These are phyloP conservation scores for Disparrhopalites patrizii DNA, from an alignment of 2,888 invertebrate species.

Conservation along the genomic window DNA sequence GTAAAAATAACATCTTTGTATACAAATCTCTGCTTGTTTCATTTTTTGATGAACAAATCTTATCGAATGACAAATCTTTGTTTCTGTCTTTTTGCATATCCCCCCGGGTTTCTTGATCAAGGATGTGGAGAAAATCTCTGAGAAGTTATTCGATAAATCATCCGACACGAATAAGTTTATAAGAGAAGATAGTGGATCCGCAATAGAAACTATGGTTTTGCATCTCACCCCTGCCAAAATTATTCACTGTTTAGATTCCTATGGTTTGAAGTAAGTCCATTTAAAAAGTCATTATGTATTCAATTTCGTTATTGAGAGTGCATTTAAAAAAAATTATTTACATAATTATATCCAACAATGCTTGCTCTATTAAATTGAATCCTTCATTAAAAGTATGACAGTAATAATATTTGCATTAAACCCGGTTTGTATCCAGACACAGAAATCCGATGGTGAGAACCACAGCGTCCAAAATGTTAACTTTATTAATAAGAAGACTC, in stretches of 20 bases:
- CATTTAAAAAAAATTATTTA: too few species aligned
- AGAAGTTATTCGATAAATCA: conserved; percentile 75
- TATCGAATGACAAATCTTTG: conserved; percentile 25
- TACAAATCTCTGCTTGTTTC: not conserved
- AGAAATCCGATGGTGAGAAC: conserved; percentile 70
- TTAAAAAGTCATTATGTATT: too few species aligned
- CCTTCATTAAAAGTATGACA: too few species aligned
- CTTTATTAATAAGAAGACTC: conserved; percentile 66
- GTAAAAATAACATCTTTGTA: too few species aligned
- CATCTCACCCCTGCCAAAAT: conserved; percentile 67
- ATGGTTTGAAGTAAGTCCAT: conserved; percentile 61
- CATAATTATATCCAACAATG: too few species aligned
- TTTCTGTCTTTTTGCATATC: conserved; percentile 24
- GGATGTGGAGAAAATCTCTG: conserved; percentile 81
- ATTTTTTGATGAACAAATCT: conserved; percentile 14
- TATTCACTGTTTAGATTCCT: conserved; percentile 62
- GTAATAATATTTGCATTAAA: too few species aligned
- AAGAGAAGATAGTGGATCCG: conserved; percentile 78
- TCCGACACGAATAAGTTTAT: conserved; percentile 93
- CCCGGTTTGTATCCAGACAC: too few species aligned
- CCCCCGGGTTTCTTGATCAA: conserved; percentile 22
- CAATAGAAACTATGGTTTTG: conserved; percentile 76
- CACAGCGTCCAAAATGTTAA: conserved; percentile 72
- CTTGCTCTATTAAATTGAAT: too few species aligned
- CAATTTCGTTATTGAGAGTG: too few species aligned